A percentile compares a stretch with the other conserved stretches of the same genome.
Conservation (phyloP, 2,888 invertebrate species). For the Ditula angustiorana region DNA sequence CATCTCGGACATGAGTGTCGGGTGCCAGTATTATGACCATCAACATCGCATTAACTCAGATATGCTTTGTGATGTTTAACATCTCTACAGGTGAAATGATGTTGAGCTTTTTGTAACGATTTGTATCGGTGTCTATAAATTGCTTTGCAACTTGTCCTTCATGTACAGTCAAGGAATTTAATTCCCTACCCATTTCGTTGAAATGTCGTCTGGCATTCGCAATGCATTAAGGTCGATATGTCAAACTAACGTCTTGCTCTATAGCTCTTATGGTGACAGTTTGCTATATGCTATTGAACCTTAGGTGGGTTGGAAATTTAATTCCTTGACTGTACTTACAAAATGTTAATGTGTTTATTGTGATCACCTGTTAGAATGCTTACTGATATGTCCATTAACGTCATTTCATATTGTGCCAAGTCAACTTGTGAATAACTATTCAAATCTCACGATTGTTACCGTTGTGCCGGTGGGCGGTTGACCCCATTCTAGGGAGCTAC, state of each 20-base stretch:
- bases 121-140: conserved; percentile 5
- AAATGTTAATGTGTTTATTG: conserved; percentile 26
- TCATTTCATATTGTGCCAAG: conserved; percentile 56
- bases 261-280: no score
- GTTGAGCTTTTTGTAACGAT: conserved; percentile 4
- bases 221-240: no score
- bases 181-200: no score
- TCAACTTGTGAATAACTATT: conserved; percentile 49
- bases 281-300: no score
- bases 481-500: conserved; percentile 61
- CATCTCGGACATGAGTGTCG: conserved; percentile 23
- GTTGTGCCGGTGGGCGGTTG: conserved; percentile 64
- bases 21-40: conserved; percentile 28
- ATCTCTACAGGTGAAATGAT: conserved; percentile 8
- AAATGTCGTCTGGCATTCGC: no score
- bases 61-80: conserved; percentile 30
- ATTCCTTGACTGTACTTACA: no score
- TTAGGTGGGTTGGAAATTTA: no score
- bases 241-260: no score
- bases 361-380: conserved; percentile 34
- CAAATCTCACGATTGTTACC: conserved; percentile 66
- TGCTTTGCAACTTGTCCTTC: background rate
- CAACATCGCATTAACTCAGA: conserved; percentile 33
- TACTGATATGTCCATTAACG: conserved; percentile 44
- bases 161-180: no score